These are phyloP conservation scores for Papio anubis DNA, from an alignment of 2,113 vertebrate genomes.

Conservation along the genomic window DNA sequence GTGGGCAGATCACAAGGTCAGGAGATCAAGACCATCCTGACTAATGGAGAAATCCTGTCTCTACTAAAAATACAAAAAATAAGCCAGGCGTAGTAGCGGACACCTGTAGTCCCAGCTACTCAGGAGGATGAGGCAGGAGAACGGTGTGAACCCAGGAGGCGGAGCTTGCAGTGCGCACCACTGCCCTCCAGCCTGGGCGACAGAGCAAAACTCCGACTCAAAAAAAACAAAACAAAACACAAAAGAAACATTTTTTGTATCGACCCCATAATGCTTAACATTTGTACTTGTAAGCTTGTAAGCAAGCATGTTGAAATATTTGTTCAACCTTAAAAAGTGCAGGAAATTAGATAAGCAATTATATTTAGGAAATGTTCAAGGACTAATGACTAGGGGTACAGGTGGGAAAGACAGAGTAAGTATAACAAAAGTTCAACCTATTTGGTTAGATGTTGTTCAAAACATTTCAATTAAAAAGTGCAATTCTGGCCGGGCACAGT, in stretches of 20 bases:
- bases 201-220: too few species aligned
- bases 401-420: not conserved
- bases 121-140: too few species aligned
- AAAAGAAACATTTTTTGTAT: not conserved
- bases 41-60: too few species aligned
- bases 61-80: too few species aligned
- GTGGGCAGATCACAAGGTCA: too few species aligned
- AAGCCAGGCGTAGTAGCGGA: too few species aligned
- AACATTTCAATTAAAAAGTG: not conserved
- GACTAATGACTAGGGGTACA: not conserved
- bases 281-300: not conserved
- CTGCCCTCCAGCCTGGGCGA: too few species aligned
- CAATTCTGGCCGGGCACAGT: not conserved
- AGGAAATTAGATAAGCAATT: constrained; percentile 11
- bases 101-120: too few species aligned
- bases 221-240: too few species aligned
- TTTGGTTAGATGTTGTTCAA: not conserved
- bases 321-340: not conserved
- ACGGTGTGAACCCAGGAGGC: too few species aligned
- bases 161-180: too few species aligned
- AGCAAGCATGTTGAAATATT: constrained; percentile 3
- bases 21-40: too few species aligned
- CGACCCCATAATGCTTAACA: not conserved
- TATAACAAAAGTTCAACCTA: not conserved
- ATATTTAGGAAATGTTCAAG: not conserved